Evolutionary conservation across 2,797 vertebrate species (phyloP), one percentile per base, ranked within the genome.

Genomic region (Sciurus vulgaris): DNA sequence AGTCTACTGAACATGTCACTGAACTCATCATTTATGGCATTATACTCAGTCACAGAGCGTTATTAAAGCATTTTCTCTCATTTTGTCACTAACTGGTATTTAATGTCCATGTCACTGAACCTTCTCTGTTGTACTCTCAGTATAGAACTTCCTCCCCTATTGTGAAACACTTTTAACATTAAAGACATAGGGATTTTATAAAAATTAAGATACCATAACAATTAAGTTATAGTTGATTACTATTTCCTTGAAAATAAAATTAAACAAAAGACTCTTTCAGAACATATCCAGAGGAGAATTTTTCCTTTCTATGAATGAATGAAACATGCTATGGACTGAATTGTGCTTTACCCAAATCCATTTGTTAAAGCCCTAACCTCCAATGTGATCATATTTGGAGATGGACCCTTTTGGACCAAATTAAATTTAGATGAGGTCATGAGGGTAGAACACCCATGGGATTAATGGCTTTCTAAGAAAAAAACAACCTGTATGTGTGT

Each of bases 41-140:
- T 96, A 98, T 97, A 97, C 96, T 96, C 92, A 93, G 72, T 86
- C 44, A 70, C 74, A 97, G 2, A 90, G 82, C 41, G 35, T 93
- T 97, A 98, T 97, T 91, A 96, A 97, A 95, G 97, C 93, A 97
- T 97, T 93, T 97, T 96, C 77, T 97, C 92, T 95, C 84, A 90
- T 93, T 97, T 92, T 95, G 86, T 63, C 59, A 81, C 93, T 65
- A 91, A 93, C 90, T 84, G 95, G 93, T 92, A 92, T 59, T 86
- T 65, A 98, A 96, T 79, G 89, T 95, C 90, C 85, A 38, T 70
- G 83, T 97, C 97, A 96, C 72, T 96, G 91, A 95, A 94, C 96
- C 96, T 96, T 92, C 78, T 82, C 95, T 76, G 49, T 94, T 94
- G 97, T 97, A 85, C 38, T 74, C 97, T 91, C 73, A 94, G 76